Evolutionary conservation across 2,888 invertebrate genomes (phyloP).

Genomic region (Lasius fuliginosus): DNA sequence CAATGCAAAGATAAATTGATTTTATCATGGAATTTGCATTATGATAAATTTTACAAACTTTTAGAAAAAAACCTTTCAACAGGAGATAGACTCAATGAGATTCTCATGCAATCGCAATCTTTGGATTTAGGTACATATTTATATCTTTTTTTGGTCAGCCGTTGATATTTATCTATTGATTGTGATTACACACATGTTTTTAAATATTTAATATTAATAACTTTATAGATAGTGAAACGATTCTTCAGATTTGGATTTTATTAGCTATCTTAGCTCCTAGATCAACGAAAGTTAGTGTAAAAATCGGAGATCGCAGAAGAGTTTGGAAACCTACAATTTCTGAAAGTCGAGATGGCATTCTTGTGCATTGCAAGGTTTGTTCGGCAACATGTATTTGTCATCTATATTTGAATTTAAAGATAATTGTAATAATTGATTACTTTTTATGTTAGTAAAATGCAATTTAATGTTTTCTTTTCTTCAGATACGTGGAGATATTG

Average conservation of each 20-base stretch:
- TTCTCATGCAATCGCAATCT: background rate
- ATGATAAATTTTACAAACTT: background rate
- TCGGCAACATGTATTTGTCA: background rate
- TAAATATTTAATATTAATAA: background rate
- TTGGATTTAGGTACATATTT: background rate
- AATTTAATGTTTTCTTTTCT: background rate
- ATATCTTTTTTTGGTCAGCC: background rate
- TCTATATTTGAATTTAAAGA: background rate
- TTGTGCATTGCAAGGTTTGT: too few species aligned
- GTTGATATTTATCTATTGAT: background rate
- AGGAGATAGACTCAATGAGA: background rate
- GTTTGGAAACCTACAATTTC: background rate
- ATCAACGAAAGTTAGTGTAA: background rate
- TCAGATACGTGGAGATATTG: constrained; percentile 5
- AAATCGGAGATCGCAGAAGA: background rate
- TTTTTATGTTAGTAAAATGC: background rate
- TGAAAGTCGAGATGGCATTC: background rate
- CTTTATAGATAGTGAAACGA: background rate
- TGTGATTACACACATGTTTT: background rate
- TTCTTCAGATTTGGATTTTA: constrained; percentile 2
- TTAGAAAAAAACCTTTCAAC: background rate
- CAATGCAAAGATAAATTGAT: background rate
- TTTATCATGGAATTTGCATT: background rate
- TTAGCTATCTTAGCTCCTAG: background rate
- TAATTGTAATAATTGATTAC: background rate